Evolutionary conservation across 2,113 vertebrate genomes (phyloP).

Genomic region (Anas platyrhynchos): DNA sequence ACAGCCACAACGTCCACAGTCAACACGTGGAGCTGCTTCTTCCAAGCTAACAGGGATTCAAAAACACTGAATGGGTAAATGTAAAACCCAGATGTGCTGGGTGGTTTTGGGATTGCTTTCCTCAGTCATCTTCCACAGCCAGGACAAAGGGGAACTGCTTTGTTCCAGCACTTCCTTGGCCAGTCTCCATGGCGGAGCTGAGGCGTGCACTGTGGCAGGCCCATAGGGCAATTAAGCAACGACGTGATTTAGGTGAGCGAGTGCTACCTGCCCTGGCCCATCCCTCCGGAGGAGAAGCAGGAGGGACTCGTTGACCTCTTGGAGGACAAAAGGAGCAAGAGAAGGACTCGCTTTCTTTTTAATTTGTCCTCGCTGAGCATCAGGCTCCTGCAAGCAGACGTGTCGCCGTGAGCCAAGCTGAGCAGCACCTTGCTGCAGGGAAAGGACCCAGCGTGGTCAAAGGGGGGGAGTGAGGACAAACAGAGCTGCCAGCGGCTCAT

Average conservation of each 20-base stretch:
- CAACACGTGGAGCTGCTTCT: not conserved
- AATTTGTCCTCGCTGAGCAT: not conserved
- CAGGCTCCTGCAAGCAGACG: not conserved
- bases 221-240: not conserved
- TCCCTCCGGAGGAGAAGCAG: not conserved
- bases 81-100: not conserved
- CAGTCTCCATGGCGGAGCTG: accelerated
- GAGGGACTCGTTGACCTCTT: not conserved
- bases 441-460: accelerated
- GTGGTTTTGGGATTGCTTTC: not conserved
- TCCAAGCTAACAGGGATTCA: not conserved
- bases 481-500: not conserved
- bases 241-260: accelerated
- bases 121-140: not conserved
- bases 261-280: not conserved
- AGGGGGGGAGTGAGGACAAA: not conserved
- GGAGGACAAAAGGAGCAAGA: not conserved
- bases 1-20: not conserved
- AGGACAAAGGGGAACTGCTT: not conserved
- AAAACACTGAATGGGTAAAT: not conserved
- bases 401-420: accelerated
- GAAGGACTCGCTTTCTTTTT: not conserved
- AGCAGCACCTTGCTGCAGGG: not conserved
- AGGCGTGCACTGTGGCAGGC: not conserved
- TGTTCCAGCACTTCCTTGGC: not conserved